Percentiles rank a stretch among this genome's conserved stretches.
These are phyloP conservation scores for Acronicta psi DNA, from an alignment of 2,888 invertebrate species.

Conservation along the genomic window DNA sequence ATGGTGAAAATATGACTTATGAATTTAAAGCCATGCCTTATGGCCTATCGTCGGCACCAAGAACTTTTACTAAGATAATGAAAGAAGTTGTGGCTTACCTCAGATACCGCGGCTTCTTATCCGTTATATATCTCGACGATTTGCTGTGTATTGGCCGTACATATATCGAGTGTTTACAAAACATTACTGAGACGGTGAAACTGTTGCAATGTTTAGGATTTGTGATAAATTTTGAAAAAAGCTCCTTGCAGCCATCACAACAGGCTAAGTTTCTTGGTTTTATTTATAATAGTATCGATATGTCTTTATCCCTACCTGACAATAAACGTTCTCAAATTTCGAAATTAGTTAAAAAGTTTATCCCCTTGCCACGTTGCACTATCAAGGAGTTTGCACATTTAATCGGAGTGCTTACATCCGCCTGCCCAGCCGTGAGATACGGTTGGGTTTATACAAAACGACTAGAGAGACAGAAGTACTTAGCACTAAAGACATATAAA, in stretches of 20 bases:
- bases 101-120: constrained; percentile 21
- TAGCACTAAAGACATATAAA: constrained; percentile 15
- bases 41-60: constrained; percentile 40
- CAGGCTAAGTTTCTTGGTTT: constrained; percentile 25
- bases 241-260: constrained; percentile 9
- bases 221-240: constrained; percentile 21
- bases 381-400: constrained; percentile 36
- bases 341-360: constrained; percentile 17
- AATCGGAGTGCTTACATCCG: constrained; percentile 31
- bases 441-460: constrained; percentile 35
- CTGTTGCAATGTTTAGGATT: constrained; percentile 28
- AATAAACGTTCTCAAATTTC: constrained; percentile 20
- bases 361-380: constrained; percentile 11
- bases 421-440: constrained; percentile 41
- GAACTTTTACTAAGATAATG: constrained; percentile 38
- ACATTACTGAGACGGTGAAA: constrained; percentile 3
- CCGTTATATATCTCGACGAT: constrained; percentile 37
- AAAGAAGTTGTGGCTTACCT: constrained; percentile 29
- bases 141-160: constrained; percentile 23
- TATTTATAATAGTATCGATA: constrained; percentile 17
- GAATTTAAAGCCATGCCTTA: constrained; percentile 38
- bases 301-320: constrained; percentile 18
- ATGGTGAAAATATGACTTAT: constrained; percentile 2
- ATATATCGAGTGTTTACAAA: constrained; percentile 17
- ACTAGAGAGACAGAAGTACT: constrained; percentile 24